Evolutionary conservation across 2,888 invertebrate species (phyloP), one percentile per base, ranked within the genome.

Genomic region (Lutraria lutraria): DNA sequence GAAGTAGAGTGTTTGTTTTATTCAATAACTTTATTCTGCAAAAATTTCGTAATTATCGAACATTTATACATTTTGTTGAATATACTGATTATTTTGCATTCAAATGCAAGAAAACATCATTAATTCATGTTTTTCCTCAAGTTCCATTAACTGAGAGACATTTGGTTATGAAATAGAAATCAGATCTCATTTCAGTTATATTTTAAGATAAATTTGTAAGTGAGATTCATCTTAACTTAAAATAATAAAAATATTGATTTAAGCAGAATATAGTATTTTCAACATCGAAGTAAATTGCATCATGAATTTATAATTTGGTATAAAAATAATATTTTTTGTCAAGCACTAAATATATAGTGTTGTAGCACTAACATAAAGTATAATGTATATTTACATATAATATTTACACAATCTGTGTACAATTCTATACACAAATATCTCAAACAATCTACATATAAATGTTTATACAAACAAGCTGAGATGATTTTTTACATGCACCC

Each of bases 21-120:
- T 25, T 76, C 76, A 76, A 76, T 76, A 76, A 76, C 76, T 76
- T 76, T 76, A 76, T 76, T 76, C 76, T 76, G 76, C 76, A 76
- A 76, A 76, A 76, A 76, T 31, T 31, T 76, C 12, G n/a, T 31
- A 76, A 76, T 34, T 31, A 34, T 76, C 76, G 4, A 31, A 34
- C 34, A 34, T 76, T 31, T 12, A 76, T 16, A 76, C 31, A 19
- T 76, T 19, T 19, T 76, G 29, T 31, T 31, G 16, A 76, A 31
- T 76, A 31, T n/a, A 76, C 25, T 25, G 31, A 19, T 29, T n/a
- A n/a, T n/a, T 72, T 72, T 25, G 16, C 31, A 25, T 68, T 25
- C 25, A 68, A 25, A 8, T 68, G 8, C 63, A 68, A 25, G 25
- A 25, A 68, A 68, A n/a, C n/a, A 68, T 25, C 56, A 25, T 25